Base-by-base conservation (phyloP, 2,113 vertebrate genomes). In the Bagarius yarrelli region DNA sequence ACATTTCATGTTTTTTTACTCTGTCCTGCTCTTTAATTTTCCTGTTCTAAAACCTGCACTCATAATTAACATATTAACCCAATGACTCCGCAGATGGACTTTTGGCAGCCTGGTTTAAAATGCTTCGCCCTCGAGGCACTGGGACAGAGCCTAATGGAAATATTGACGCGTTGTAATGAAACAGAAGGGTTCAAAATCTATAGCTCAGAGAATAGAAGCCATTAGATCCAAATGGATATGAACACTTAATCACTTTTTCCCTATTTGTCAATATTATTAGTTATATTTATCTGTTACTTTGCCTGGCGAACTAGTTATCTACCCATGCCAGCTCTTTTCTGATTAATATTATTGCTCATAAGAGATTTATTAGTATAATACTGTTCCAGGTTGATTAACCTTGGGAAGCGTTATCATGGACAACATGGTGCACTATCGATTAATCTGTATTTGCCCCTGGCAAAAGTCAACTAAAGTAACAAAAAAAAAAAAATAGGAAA, bases 141-240 rank as follows among this genome's bases (percentile, higher is more conserved):
- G 32, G 86, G 87, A 77, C 76, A 83, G 87, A 82, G 73, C 52
- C 81, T 92, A 90, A 93, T 78, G 90, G 90, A 90, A 83, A 86
- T 87, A 88, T 81, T 90, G 90, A 89, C 4, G 0, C 75, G 50
- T 90, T 89, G 87, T 91, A 91, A 90, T 89, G 91, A 92, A 91
- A 89, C 91, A 89, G 89, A 91, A 89, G 89, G 83, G 79, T 47
- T 64, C 56, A 25, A n/a, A 74, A 77, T 71, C 36, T 56, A 61
- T 78, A 64, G 57, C 32, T 78, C 61, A 57, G 52, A 59, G 64
- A 75, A 67, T n/a, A 32, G 80, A 76, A 57, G 30, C 30, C 47
- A 56, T 74, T 32, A 64, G 8, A 53, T 59, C 53, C 19, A 74
- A 8, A 74, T 25, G n/a, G 59, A 71, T 13, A 47, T 74, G 69